These are phyloP conservation scores for Pollimyrus isidori DNA, from an alignment of 2,113 vertebrate genomes.

Conservation along the genomic window DNA sequence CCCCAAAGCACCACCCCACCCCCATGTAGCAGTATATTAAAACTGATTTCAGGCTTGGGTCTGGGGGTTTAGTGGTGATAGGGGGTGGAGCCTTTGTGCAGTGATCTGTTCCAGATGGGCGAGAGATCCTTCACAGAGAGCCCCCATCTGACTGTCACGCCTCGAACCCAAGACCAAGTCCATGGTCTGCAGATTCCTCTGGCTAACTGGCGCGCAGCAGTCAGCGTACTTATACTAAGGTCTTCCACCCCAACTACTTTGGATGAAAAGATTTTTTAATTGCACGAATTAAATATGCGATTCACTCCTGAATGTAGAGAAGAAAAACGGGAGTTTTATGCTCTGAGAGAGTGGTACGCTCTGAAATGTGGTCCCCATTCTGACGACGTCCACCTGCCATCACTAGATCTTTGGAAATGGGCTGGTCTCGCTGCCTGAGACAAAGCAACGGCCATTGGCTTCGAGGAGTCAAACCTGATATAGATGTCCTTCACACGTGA, in stretches of 20 bases:
- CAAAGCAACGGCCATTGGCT: not conserved
- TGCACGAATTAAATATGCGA: not conserved
- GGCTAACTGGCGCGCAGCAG: not conserved
- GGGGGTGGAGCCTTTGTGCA: not conserved
- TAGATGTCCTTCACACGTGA: not conserved
- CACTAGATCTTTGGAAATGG: not conserved
- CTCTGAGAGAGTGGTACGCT: not conserved
- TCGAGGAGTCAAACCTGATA: not conserved
- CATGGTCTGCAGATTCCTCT: not conserved
- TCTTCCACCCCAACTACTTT: not conserved
- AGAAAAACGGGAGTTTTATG: not conserved
- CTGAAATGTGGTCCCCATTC: not conserved
- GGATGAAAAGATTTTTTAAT: not conserved
- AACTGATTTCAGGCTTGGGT: slow-evolving; percentile 10
- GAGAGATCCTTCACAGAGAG: not conserved
- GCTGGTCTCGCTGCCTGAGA: not conserved
- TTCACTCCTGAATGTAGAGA: not conserved
- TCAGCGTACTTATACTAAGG: not conserved
- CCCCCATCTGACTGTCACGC: not conserved
- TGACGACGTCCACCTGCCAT: not conserved
- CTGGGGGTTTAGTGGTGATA: not conserved
- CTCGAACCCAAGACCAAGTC: not conserved
- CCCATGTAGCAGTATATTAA: slow-evolving; percentile 16
- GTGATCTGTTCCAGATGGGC: not conserved
- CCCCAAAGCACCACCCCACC: not conserved